Conservation (phyloP, 2,888 invertebrate species). For the Dryomyza anilis region DNA sequence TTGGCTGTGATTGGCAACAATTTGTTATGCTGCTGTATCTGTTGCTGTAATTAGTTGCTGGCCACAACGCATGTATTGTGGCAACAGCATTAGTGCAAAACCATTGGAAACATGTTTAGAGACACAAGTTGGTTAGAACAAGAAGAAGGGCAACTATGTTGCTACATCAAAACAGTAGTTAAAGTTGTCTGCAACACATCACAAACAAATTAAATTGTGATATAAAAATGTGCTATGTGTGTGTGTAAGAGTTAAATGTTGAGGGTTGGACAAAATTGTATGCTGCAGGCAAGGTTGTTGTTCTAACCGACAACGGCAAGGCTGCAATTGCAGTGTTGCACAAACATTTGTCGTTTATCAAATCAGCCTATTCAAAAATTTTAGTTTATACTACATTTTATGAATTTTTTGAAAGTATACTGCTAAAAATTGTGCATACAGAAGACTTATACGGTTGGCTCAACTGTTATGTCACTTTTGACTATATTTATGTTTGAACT, state of each 20-base stretch:
- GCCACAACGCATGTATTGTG: too few species aligned
- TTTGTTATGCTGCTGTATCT: too few species aligned
- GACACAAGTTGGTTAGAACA: neutral
- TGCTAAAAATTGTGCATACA: too few species aligned
- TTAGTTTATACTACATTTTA: neutral
- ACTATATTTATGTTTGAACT: too few species aligned
- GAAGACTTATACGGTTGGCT: too few species aligned
- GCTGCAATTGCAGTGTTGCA: neutral
- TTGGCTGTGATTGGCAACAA: too few species aligned
- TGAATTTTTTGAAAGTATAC: neutral
- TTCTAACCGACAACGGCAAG: neutral
- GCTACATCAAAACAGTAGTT: conserved; percentile 31
- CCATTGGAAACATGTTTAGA: too few species aligned
- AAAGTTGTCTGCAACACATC: conserved; percentile 29
- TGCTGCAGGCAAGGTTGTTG: conserved; percentile 21
- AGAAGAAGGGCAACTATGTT: too few species aligned
- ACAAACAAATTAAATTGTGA: conserved; percentile 24
- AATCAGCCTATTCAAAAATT: neutral
- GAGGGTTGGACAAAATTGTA: conserved; percentile 13
- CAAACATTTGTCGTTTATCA: neutral
- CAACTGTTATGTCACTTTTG: too few species aligned
- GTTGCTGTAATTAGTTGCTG: too few species aligned
- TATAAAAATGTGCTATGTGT: conserved; percentile 4
- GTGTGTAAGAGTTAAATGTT: conserved; percentile 13
- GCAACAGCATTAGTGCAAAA: too few species aligned